Base-by-base conservation (phyloP, 2,113 vertebrate species). In the Boulengeromyrus knoepffleri region DNA sequence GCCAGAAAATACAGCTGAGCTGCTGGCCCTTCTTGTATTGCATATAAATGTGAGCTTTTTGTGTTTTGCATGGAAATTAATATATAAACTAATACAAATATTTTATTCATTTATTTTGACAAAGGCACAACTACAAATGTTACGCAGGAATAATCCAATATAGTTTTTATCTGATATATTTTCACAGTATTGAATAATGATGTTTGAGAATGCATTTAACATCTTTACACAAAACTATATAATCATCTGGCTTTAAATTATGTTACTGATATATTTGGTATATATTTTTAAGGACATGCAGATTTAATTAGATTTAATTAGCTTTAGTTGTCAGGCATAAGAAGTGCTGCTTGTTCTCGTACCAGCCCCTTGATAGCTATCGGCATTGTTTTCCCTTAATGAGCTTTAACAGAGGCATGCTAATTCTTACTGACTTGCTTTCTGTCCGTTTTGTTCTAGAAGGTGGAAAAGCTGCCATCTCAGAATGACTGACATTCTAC, bases 341-440 rank as follows among this genome's bases (percentile, higher is more conserved):
- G 90, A 92, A 93, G 91, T 93, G 92, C 93, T 50, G 17, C 31
- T n/a, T 50, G 90, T 88, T 83, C 42, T 88, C 49, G 50, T 91
- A 90, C 92, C 91, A 90, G 93, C 96, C 93, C 94, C 94, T 93
- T 91, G 87, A 87, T 90, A 39, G 91, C 89, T 88, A 47, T 91
- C 93, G 88, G 92, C 92, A 93, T 94, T 95, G 92, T 93, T 95
- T 94, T 93, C 92, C 93, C 93, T 94, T 95, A 94, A 94, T 94
- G 94, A 97, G 95, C 97, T 97, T 98, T 98, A 97, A 97, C 95
- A 95, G 94, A 94, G 94, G 95, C 95, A 96, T 94, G 97, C 97
- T 97, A 96, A 96, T 97, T 96, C 96, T 95, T 97, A 97, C 97
- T 97, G 98, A 97, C 97, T 97, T 98, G 97, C 96, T 97, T 98